Base-by-base conservation (phyloP, 2,888 invertebrate genomes). In the Tenodera sinensis region DNA sequence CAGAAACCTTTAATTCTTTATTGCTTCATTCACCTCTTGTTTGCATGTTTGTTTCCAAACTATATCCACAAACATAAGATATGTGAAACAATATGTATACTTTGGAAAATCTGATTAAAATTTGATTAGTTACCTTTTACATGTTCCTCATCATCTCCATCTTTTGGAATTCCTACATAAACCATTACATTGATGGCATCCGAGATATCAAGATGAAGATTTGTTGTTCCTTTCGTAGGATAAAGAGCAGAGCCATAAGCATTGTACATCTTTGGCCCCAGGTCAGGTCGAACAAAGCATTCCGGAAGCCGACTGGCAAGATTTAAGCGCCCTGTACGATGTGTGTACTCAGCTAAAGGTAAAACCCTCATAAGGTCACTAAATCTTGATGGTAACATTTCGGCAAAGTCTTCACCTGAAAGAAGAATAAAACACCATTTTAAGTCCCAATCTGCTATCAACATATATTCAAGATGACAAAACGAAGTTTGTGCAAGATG, bases 141-240 rank as follows among this genome's bases (percentile, higher is more conserved):
- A 91, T 96, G 96, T 90, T 96, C 96, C 85, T 96, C 96, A 93
- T 95, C 92, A 88, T 96, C 96, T 87, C 96, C 96, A 93, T 98
- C 98, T 90, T 96, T 96, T 0, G 98, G 97, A 91, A 98, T 97
- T 82, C 98, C 97, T 9, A 99, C 99, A 93, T 98, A 98, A 28
- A 98, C 98, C 98, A 99, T 97, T 20, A 99, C 97, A 93, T 99
- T 99, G 47, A 99, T 98, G 14, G 99, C 99, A 93, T 99, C 99
- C 47, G 98, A 98, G 81, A 99, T 98, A 93, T 99, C 99, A 91
- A 99, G 94, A 93, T 99, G 99, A 86, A 99, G 95, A 93, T 99
- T 99, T 84, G 99, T 99, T 1, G 99, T 99, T 82, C 98, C 99
- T 92, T 97, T 97, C 89, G 95, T 95, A 0, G 96, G 96, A 93